Conservation (phyloP, 2,797 vertebrate genomes). For the Neomorphus geoffroyi region DNA sequence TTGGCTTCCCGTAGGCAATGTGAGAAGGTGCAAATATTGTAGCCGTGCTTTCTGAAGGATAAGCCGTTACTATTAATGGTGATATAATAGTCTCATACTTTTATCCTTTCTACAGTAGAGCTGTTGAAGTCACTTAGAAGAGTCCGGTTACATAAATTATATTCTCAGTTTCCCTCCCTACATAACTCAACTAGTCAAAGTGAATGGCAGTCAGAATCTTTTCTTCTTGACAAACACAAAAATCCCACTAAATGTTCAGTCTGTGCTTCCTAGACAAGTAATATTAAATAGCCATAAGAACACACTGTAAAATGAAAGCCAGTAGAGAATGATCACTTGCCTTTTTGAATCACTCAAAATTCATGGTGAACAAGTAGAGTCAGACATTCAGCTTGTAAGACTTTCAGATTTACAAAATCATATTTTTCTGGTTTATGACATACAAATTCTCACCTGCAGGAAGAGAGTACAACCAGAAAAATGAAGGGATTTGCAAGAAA, state of each 20-base stretch:
- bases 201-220: background rate
- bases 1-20: background rate
- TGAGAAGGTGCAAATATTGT: background rate
- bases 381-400: background rate
- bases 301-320: background rate
- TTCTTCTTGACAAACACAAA: background rate
- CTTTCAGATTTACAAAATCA: background rate
- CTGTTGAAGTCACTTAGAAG: background rate
- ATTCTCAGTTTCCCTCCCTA: background rate
- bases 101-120: accelerated
- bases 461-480: background rate
- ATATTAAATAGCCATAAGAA: background rate
- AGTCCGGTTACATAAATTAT: background rate
- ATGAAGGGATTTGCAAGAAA: background rate
- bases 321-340: background rate
- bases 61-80: background rate
- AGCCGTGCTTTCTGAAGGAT: background rate
- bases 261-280: background rate
- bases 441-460: background rate
- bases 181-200: background rate
- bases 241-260: background rate
- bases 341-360: background rate
- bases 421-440: background rate
- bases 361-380: background rate
- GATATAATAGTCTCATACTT: background rate